These are phyloP conservation scores for Trichechus manatus DNA, from an alignment of 2,113 vertebrate genomes.

Conservation along the genomic window DNA sequence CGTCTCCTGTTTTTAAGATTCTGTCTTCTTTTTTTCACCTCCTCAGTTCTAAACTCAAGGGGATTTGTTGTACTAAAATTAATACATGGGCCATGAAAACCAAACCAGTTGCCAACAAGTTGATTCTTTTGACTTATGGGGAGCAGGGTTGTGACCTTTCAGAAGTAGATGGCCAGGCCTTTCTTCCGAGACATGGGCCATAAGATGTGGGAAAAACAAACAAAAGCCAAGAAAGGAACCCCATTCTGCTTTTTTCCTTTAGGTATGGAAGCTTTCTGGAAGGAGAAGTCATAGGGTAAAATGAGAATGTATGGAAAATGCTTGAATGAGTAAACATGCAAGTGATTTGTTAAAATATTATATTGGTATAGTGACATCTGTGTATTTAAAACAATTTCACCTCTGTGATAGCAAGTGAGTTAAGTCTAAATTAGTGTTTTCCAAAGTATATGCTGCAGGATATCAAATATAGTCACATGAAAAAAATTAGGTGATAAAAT, in stretches of 20 bases:
- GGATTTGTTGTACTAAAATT: neutral
- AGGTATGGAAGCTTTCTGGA: neutral
- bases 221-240: neutral
- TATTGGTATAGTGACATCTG: neutral
- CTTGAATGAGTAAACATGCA: neutral
- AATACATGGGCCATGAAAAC: neutral
- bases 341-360: neutral
- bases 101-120: neutral
- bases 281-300: neutral
- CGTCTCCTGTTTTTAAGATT: slow-evolving; percentile 31
- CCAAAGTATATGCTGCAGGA: neutral
- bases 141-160: neutral
- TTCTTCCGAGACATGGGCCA: neutral
- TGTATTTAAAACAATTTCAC: slow-evolving; percentile 18
- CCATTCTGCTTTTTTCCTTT: neutral
- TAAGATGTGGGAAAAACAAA: neutral
- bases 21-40: neutral
- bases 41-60: neutral
- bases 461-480: slow-evolving; percentile 2
- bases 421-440: slow-evolving; percentile 48
- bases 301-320: neutral
- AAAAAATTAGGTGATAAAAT: neutral
- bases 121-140: neutral
- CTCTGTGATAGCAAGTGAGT: neutral
- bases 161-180: neutral